These are phyloP conservation scores for Tachysurus vachellii DNA, from an alignment of 2,113 vertebrate genomes.

Conservation along the genomic window DNA sequence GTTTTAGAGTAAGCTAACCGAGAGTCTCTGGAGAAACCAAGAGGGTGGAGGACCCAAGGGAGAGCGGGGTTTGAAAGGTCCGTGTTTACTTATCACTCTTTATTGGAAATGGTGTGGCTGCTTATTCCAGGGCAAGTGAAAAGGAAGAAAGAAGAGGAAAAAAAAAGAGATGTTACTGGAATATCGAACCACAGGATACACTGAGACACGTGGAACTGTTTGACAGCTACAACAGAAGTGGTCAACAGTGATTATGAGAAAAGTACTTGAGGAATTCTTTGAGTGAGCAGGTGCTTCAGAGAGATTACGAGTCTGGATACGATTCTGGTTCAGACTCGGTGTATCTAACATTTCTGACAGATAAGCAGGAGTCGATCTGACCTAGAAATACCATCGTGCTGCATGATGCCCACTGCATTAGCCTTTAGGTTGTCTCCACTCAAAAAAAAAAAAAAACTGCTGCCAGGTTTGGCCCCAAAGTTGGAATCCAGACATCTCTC, in stretches of 20 bases:
- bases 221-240: slow-evolving; percentile 40
- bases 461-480: slow-evolving; percentile 46
- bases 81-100: slow-evolving; percentile 73
- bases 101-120: slow-evolving; percentile 69
- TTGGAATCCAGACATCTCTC: slow-evolving; percentile 60
- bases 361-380: slow-evolving; percentile 13
- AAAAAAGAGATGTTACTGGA: neutral
- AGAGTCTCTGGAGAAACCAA: slow-evolving; percentile 64
- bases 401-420: slow-evolving; percentile 10
- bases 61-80: slow-evolving; percentile 59
- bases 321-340: neutral
- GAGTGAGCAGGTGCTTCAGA: slow-evolving; percentile 24
- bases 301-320: neutral
- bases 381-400: slow-evolving; percentile 20
- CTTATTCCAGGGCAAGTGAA: slow-evolving; percentile 61
- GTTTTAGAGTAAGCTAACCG: slow-evolving; percentile 73
- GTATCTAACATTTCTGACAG: slow-evolving; percentile 3
- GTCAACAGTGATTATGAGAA: slow-evolving; percentile 22
- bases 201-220: slow-evolving; percentile 38
- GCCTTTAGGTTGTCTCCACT: slow-evolving; percentile 13
- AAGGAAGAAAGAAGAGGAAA: slow-evolving; percentile 5
- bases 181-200: neutral
- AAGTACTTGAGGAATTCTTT: neutral
- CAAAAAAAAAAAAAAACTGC: slow-evolving; percentile 30
- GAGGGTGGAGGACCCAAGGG: slow-evolving; percentile 69